These are phyloP conservation scores for Amorpha juglandis DNA, from an alignment of 2,888 invertebrate species.

Conservation along the genomic window DNA sequence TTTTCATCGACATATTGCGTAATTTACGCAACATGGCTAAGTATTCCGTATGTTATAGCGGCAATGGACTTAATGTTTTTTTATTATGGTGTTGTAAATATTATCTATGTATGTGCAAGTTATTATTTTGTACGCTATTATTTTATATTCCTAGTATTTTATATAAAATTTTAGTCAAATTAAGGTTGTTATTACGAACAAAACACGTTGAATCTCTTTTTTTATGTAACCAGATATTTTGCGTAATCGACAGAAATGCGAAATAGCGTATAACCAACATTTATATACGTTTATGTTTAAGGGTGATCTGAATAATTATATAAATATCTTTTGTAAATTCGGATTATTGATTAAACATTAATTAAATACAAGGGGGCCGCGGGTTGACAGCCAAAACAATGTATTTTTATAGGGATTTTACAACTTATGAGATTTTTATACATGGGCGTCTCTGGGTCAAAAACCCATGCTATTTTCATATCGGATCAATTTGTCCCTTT, in stretches of 20 bases:
- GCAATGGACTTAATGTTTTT: not conserved
- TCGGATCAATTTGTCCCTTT: not conserved
- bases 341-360: not conserved
- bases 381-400: not conserved
- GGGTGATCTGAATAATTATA: constrained; percentile 34
- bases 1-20: not conserved
- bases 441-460: constrained; percentile 5
- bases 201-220: not conserved
- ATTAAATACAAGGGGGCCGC: constrained; percentile 1
- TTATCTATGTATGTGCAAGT: constrained; percentile 26
- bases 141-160: not conserved
- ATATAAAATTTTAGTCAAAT: constrained; percentile 26
- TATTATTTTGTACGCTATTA: not conserved
- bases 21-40: not conserved
- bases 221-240: not conserved
- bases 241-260: not conserved
- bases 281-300: constrained; percentile 24
- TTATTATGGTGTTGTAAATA: constrained; percentile 21
- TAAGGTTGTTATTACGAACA: not conserved
- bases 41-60: not conserved
- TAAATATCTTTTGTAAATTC: constrained; percentile 15
- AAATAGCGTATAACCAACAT: constrained; percentile 9
- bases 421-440: not conserved
- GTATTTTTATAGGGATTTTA: constrained; percentile 21
- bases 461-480: not conserved